These are phyloP conservation scores for Parthenolecanium corni DNA, from an alignment of 2,888 invertebrate species.

Conservation along the genomic window DNA sequence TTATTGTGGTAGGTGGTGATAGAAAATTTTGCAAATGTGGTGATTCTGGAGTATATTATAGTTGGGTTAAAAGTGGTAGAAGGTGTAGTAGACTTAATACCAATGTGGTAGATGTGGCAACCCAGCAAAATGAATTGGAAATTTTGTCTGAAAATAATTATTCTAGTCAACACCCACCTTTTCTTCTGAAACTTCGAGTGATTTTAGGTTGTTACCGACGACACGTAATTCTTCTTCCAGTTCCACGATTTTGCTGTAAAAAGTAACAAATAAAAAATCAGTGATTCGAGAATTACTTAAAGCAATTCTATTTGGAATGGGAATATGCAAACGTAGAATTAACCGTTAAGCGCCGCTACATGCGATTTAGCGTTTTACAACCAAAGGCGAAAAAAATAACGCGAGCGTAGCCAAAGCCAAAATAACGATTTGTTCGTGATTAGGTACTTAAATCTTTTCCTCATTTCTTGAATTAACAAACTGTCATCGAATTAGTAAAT, in stretches of 20 bases:
- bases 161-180: slow-evolving; percentile 55
- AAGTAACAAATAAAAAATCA: neutral
- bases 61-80: too few species aligned
- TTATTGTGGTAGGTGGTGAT: too few species aligned
- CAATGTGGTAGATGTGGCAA: too few species aligned
- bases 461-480: too few species aligned
- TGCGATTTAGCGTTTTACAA: neutral
- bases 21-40: too few species aligned
- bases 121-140: too few species aligned
- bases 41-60: too few species aligned
- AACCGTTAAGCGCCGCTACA: neutral
- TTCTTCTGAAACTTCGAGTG: slow-evolving; percentile 98
- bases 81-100: too few species aligned
- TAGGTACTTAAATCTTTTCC: too few species aligned
- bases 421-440: too few species aligned
- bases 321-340: neutral
- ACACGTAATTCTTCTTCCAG: slow-evolving; percentile 99
- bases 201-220: slow-evolving; percentile 99
- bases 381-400: neutral
- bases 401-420: too few species aligned
- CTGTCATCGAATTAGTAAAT: too few species aligned
- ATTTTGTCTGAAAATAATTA: neutral
- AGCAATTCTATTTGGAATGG: neutral
- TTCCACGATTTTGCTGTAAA: slow-evolving; percentile 90
- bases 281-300: neutral